phyloP scores from a whole-genome alignment of 2,888 invertebrate genomes.

The Callosobruchus maculatus region DNA sequence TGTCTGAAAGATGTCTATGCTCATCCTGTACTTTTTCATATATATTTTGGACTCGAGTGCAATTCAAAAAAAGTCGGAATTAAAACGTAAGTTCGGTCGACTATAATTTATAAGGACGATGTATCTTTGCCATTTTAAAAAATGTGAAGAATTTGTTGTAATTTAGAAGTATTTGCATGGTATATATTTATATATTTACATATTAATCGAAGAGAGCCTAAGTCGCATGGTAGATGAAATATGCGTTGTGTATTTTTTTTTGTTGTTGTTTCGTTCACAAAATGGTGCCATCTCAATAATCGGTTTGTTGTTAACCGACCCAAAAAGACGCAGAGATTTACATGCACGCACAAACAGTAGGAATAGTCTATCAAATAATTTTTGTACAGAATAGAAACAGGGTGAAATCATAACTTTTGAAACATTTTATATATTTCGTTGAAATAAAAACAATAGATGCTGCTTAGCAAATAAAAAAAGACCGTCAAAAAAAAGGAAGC shows the following conservation, averaged over 20 bases:
- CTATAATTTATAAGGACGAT: conserved; percentile 11
- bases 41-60: neutral
- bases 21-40: neutral
- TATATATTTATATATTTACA: conserved; percentile 9
- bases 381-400: too few species aligned
- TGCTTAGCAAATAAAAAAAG: too few species aligned
- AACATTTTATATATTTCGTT: too few species aligned
- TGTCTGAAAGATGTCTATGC: neutral
- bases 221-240: conserved; percentile 43
- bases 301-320: conserved; percentile 49
- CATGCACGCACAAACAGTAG: conserved; percentile 13
- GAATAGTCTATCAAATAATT: neutral
- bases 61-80: neutral
- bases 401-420: too few species aligned
- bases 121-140: conserved; percentile 20
- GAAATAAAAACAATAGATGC: too few species aligned
- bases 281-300: conserved; percentile 48
- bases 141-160: neutral
- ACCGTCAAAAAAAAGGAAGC: too few species aligned
- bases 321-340: conserved; percentile 40
- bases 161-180: conserved; percentile 23
- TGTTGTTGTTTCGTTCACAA: conserved; percentile 42
- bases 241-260: conserved; percentile 21
- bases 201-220: neutral
- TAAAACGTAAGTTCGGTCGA: neutral